Evolutionary conservation across 30 jellyfish, hydroid and myxozoan species (phyloP), one percentile per base, ranked within the genome.

Genomic region (Haliclystus octoradiatus): DNA sequence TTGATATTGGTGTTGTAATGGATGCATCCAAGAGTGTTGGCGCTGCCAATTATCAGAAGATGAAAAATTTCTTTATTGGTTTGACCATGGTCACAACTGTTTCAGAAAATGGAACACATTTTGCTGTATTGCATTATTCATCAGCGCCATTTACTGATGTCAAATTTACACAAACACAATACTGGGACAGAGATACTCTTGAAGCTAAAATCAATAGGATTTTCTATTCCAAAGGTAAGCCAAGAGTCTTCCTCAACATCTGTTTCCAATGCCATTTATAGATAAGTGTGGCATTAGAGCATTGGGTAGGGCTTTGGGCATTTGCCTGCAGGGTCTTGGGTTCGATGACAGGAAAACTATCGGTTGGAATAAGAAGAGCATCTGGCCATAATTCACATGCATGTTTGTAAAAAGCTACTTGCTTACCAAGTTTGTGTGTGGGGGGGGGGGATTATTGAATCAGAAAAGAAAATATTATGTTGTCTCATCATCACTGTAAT

Each of bases 1-100:
- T 88, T 34, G 97, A 88, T 49, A 73, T 88, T 62, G 97, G 93
- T 26, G 71, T 88, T 60, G 66, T 75, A 61, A 49, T 71, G 76
- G 95, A 80, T 50, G 97, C 97, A 7, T 88, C 97, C 28, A 52
- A 79, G 40, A 88, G 97, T 68, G 94, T 88, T 7, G 78, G 83
- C 26, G 33, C 87, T 7, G 47, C 26, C 31, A 88, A 88, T 74
- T 88, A 69, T 66, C 29, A 25, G 61, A 80, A 79, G 27, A 51
- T 76, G 74, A 74, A 78, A 63, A 67, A 50, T 0, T 88, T 88
- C 40, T 78, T 88, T 67, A 67, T 40, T 12, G 76, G 34, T 14
- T 34, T 88, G 68, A 61, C 82, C 30, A 79, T 70, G 3, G 88
- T 72, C 12, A 77, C 71, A 51, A 50, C 32, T 2, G 74, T 88